Conservation (phyloP, 2,888 invertebrate species). For the Chydorus sphaericus region DNA sequence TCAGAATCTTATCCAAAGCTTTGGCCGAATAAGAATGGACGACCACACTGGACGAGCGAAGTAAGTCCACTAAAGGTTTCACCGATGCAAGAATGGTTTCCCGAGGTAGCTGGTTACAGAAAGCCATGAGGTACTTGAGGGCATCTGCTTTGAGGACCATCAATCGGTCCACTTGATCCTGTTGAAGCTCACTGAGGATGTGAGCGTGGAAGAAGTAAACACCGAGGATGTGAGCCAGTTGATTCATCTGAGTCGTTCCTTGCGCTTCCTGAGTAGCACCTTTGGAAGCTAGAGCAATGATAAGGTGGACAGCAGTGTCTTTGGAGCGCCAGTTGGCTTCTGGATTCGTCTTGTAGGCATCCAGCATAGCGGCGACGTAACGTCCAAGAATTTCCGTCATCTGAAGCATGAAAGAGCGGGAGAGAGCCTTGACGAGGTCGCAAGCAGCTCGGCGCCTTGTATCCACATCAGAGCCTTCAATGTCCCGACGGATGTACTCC, state of each 20-base stretch:
- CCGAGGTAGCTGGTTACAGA: conserved; percentile 72
- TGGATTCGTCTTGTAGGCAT: conserved; percentile 61
- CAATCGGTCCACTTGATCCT: conserved; percentile 64
- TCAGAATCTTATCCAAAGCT: conserved; percentile 72
- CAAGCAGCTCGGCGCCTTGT: conserved; percentile 91
- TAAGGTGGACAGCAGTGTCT: conserved; percentile 90
- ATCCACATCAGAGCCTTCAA: conserved; percentile 96
- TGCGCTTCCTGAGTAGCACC: conserved; percentile 73
- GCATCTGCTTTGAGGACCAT: conserved; percentile 93
- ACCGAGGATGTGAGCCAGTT: conserved; percentile 73
- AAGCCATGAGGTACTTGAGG: conserved; percentile 91
- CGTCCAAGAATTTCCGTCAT: conserved; percentile 78
- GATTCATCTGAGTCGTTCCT: conserved; percentile 80
- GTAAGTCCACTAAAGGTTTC: conserved; percentile 61
- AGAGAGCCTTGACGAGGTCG: conserved; percentile 85
- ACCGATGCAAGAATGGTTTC: conserved; percentile 58
- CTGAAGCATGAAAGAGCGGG: conserved; percentile 69
- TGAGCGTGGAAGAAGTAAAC: conserved; percentile 76
- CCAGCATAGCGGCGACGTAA: conserved; percentile 64
- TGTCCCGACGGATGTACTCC: conserved; percentile 88
- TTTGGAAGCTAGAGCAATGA: conserved; percentile 83
- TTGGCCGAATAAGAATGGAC: conserved; percentile 92
- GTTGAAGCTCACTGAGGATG: conserved; percentile 69
- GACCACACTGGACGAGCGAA: conserved; percentile 62
- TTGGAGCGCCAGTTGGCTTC: conserved; percentile 76